Percentiles rank a stretch among this genome's conserved stretches.
These are phyloP conservation scores for Pipistrellus pygmaeus DNA, from an alignment of 2,797 vertebrate genomes.

Conservation along the genomic window DNA sequence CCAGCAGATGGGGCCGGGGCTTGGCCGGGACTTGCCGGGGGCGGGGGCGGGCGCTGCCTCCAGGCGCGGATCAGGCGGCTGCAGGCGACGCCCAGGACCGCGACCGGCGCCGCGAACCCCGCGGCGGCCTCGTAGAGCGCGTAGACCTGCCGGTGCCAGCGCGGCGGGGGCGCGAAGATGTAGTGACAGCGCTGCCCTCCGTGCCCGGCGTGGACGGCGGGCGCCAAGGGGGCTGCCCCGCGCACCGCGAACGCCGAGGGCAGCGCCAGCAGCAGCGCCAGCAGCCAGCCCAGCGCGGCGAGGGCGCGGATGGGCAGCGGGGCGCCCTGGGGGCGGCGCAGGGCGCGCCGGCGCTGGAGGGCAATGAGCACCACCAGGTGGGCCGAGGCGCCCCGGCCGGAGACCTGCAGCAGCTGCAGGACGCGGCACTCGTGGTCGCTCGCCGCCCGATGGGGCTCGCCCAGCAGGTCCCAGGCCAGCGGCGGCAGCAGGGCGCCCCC, in stretches of 20 bases:
- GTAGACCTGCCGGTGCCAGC: conserved; percentile 81
- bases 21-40: not conserved
- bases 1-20: not conserved
- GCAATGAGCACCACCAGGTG: conserved; percentile 87
- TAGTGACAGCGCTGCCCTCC: conserved; percentile 59
- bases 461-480: conserved; percentile 77
- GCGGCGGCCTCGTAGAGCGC: conserved; percentile 67
- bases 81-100: conserved; percentile 80
- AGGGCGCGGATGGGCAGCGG: conserved; percentile 80
- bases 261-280: conserved; percentile 85
- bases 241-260: conserved; percentile 83
- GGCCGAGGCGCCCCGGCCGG: conserved; percentile 84
- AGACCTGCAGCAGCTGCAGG: conserved; percentile 82
- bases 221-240: conserved; percentile 62
- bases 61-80: conserved; percentile 65
- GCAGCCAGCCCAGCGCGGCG: conserved; percentile 82
- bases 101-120: conserved; percentile 70
- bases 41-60: conserved; percentile 4
- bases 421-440: conserved; percentile 76
- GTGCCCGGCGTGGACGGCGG: not conserved
- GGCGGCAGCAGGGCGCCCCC: conserved; percentile 78
- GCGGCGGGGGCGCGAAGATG: conserved; percentile 69
- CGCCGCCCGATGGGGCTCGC: not conserved
- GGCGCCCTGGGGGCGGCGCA: conserved; percentile 67
- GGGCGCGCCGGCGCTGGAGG: conserved; percentile 81